phyloP scores from a whole-genome alignment of 2,888 invertebrate species.

The Graphium colonna region DNA sequence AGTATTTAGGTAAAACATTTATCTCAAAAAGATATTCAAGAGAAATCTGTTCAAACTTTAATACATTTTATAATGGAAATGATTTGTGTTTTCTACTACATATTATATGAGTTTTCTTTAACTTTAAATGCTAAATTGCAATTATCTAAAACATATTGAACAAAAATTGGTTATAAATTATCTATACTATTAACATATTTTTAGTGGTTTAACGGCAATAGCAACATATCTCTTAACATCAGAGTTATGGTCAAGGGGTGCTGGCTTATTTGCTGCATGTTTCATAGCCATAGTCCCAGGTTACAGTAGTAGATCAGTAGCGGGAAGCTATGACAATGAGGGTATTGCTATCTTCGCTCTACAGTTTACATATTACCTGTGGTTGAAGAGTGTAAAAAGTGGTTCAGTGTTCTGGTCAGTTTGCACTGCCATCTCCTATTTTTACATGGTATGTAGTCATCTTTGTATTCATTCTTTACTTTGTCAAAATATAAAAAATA shows the following conservation, averaged over 20 bases:
- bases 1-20: constrained; percentile 94
- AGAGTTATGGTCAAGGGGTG: constrained; percentile 97
- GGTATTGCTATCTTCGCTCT: constrained; percentile 99
- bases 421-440: constrained; percentile 96
- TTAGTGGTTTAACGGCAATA: constrained; percentile 97
- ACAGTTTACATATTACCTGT: constrained; percentile 98
- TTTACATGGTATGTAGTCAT: constrained; percentile 93
- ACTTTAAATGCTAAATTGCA: too few relatives aligned
- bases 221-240: constrained; percentile 98
- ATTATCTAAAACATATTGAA: too few relatives aligned
- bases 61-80: too few relatives aligned
- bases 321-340: constrained; percentile 99
- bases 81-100: too few relatives aligned
- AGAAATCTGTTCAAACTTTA: too few relatives aligned
- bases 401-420: constrained; percentile 98
- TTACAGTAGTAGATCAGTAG: constrained; percentile 99
- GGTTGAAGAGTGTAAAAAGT: constrained; percentile 98
- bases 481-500: too few relatives aligned
- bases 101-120: too few relatives aligned
- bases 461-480: too few relatives aligned
- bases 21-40: too few relatives aligned
- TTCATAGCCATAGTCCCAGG: constrained; percentile 99
- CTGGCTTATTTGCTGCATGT: constrained; percentile 98
- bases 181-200: constrained; percentile 45
- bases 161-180: constrained; percentile 11